These are phyloP conservation scores for Polyommatus icarus DNA, from an alignment of 2,888 invertebrate genomes.

Conservation along the genomic window DNA sequence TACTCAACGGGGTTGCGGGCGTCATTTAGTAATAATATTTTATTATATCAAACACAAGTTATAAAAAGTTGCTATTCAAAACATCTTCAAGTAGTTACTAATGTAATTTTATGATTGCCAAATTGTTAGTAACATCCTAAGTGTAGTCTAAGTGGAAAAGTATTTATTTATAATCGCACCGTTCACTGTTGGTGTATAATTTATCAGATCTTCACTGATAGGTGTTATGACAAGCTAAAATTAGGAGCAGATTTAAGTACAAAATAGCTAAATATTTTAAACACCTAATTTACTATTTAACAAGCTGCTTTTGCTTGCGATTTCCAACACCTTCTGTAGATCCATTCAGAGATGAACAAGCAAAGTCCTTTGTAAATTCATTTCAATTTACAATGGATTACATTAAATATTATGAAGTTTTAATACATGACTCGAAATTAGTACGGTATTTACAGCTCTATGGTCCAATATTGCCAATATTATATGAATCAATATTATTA, in stretches of 20 bases:
- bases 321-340: not conserved
- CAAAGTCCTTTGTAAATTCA: not conserved
- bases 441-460: no score
- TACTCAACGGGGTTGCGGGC: no score
- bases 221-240: not conserved
- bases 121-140: not conserved
- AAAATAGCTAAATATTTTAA: not conserved
- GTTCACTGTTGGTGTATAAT: not conserved
- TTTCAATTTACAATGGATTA: not conserved
- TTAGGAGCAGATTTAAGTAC: not conserved
- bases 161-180: conserved; percentile 12
- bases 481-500: no score
- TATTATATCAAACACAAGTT: no score
- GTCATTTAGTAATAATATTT: no score
- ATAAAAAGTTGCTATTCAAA: not conserved
- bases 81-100: not conserved
- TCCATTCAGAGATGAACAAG: not conserved
- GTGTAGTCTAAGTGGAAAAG: not conserved
- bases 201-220: not conserved
- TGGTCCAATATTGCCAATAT: not conserved
- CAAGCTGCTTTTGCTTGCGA: not conserved
- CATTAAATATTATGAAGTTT: no score
- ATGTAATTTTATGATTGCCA: not conserved
- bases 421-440: no score
- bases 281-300: not conserved